Evolutionary conservation across 1,140 invertebrate species (phyloP).

Genomic region (Maniola jurtina): DNA sequence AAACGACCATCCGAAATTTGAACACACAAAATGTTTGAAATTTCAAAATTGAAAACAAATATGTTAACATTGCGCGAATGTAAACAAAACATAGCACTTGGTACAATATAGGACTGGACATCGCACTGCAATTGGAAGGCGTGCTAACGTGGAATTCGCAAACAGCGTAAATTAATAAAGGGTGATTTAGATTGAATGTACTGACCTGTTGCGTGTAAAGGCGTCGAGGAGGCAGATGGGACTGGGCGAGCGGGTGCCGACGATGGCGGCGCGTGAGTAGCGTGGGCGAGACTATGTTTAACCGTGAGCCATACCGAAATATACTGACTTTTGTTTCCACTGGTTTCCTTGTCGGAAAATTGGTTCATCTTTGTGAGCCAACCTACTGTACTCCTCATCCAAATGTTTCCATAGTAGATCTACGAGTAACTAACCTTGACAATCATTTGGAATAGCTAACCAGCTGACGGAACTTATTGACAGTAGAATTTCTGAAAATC

Average conservation of each 20-base stretch:
- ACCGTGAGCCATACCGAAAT: constrained; percentile 71
- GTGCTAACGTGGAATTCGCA: constrained; percentile 47
- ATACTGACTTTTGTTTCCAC: constrained; percentile 72
- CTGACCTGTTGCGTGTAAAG: constrained; percentile 68
- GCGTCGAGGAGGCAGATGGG: constrained; percentile 58
- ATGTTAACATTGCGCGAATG: constrained; percentile 13
- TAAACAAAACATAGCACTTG: constrained; percentile 26
- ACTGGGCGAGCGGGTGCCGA: constrained; percentile 51
- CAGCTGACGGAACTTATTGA: too few relatives aligned
- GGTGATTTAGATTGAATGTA: constrained; percentile 35
- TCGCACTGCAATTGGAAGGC: constrained; percentile 35
- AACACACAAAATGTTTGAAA: constrained; percentile 30
- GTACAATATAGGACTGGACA: constrained; percentile 14
- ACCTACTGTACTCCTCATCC: too few relatives aligned
- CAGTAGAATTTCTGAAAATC: too few relatives aligned
- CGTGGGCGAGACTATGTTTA: constrained; percentile 74
- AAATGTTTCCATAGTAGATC: not conserved
- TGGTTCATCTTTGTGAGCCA: constrained; percentile 14
- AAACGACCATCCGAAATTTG: constrained; percentile 41
- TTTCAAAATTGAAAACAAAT: constrained; percentile 12
- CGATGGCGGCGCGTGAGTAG: constrained; percentile 42
- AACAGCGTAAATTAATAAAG: constrained; percentile 24
- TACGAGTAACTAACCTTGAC: too few relatives aligned
- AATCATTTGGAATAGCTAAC: too few relatives aligned
- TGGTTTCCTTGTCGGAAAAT: constrained; percentile 62